These are phyloP conservation scores for Parnassius apollo DNA, from an alignment of 2,888 invertebrate species.

Conservation along the genomic window DNA sequence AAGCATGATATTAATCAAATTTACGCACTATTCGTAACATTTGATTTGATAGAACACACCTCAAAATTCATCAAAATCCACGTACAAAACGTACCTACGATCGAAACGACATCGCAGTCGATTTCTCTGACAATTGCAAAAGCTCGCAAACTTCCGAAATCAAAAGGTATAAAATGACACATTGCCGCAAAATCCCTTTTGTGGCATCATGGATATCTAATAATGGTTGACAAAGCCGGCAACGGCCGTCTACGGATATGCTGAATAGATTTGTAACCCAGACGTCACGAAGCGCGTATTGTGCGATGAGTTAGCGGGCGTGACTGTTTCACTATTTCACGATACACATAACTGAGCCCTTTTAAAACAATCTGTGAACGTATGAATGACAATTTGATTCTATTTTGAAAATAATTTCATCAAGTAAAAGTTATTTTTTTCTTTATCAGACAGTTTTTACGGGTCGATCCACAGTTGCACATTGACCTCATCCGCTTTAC, in stretches of 20 bases:
- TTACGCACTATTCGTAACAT: too few relatives aligned
- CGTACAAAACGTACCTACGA: not conserved
- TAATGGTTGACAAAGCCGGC: constrained; percentile 38
- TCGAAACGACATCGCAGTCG: not conserved
- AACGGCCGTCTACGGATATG: constrained; percentile 29
- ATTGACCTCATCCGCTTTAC: too few relatives aligned
- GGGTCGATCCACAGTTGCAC: too few relatives aligned
- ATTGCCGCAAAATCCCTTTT: constrained; percentile 32
- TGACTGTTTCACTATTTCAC: constrained; percentile 33
- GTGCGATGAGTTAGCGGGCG: constrained; percentile 51
- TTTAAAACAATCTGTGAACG: constrained; percentile 18
- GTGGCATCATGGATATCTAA: constrained; percentile 49
- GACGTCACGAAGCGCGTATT: constrained; percentile 42
- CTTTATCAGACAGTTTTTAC: too few relatives aligned
- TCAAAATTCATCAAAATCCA: too few relatives aligned
- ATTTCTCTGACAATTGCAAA: constrained; percentile 20
- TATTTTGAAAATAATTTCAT: too few relatives aligned
- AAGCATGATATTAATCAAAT: too few relatives aligned
- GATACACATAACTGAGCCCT: constrained; percentile 9
- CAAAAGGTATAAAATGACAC: constrained; percentile 38
- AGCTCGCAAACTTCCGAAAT: constrained; percentile 13
- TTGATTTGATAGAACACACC: too few relatives aligned
- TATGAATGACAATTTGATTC: too few relatives aligned
- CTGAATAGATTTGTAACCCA: constrained; percentile 36
- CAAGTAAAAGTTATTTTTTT: too few relatives aligned